Conservation (phyloP, 2,797 vertebrate species). For the Chrosomus eos region DNA sequence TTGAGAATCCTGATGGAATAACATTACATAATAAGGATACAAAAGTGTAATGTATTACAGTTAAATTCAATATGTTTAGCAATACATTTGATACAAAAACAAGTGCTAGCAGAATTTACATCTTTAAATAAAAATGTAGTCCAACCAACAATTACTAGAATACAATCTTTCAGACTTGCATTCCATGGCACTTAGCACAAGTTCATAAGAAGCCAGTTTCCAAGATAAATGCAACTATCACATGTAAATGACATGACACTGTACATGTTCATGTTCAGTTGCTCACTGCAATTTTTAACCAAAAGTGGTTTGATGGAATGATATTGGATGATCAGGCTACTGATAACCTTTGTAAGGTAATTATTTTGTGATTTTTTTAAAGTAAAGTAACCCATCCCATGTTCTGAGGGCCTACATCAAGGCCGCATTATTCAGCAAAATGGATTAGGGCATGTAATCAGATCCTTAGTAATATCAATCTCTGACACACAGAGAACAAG, state of each 20-base stretch:
- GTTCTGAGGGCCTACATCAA: conserved; percentile 78
- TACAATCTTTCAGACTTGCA: not conserved
- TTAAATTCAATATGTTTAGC: not conserved
- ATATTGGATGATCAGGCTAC: not conserved
- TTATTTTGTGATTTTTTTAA: conserved; percentile 9
- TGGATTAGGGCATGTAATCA: conserved; percentile 84
- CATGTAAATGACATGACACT: not conserved
- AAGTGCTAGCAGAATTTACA: not conserved
- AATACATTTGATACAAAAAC: not conserved
- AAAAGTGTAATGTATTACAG: not conserved
- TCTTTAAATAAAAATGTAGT: not conserved
- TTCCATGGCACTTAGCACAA: not conserved
- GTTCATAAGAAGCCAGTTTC: not conserved
- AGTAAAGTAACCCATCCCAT: conserved; percentile 30
- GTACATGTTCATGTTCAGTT: not conserved
- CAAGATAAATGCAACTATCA: not conserved
- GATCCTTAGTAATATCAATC: conserved; percentile 82
- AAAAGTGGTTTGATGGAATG: not conserved
- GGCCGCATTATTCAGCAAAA: conserved; percentile 82
- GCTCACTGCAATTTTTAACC: not conserved
- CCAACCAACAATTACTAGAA: not conserved
- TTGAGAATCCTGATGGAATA: conserved; percentile 20
- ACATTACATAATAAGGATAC: conserved; percentile 15
- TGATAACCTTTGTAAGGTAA: not conserved
- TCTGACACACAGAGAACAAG: conserved; percentile 77